phyloP scores from a whole-genome alignment of 2,888 invertebrate species.

The Philereme transversata region DNA sequence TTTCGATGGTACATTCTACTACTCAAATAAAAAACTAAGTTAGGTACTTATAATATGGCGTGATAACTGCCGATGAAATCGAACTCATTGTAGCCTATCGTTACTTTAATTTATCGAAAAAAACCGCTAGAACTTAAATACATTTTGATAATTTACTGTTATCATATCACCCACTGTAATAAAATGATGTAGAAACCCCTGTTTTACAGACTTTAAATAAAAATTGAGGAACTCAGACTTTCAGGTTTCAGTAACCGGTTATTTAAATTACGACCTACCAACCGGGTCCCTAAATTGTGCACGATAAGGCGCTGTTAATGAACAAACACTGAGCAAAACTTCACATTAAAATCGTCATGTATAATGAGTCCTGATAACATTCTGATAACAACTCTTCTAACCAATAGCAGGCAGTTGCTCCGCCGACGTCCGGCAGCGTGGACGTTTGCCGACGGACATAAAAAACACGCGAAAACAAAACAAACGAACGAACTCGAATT shows the following conservation, averaged over 20 bases:
- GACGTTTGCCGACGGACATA: constrained; percentile 59
- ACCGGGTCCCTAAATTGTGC: constrained; percentile 29
- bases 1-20: too few species aligned
- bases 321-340: constrained; percentile 47
- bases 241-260: constrained; percentile 30
- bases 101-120: background rate
- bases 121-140: too few species aligned
- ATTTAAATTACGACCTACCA: constrained; percentile 22
- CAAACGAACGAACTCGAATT: constrained; percentile 63
- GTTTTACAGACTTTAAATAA: background rate
- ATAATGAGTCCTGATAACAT: constrained; percentile 55
- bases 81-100: background rate
- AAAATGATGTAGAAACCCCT: too few species aligned
- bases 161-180: too few species aligned
- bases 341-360: constrained; percentile 46
- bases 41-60: too few species aligned
- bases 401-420: constrained; percentile 63
- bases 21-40: too few species aligned
- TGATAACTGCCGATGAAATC: background rate
- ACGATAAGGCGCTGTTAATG: constrained; percentile 44
- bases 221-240: constrained; percentile 13
- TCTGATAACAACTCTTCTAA: constrained; percentile 57
- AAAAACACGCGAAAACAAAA: constrained; percentile 52
- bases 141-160: too few species aligned
- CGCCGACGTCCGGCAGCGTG: constrained; percentile 63